These are phyloP conservation scores for Aphodius sticticus DNA, from an alignment of 2,888 invertebrate genomes.

Conservation along the genomic window DNA sequence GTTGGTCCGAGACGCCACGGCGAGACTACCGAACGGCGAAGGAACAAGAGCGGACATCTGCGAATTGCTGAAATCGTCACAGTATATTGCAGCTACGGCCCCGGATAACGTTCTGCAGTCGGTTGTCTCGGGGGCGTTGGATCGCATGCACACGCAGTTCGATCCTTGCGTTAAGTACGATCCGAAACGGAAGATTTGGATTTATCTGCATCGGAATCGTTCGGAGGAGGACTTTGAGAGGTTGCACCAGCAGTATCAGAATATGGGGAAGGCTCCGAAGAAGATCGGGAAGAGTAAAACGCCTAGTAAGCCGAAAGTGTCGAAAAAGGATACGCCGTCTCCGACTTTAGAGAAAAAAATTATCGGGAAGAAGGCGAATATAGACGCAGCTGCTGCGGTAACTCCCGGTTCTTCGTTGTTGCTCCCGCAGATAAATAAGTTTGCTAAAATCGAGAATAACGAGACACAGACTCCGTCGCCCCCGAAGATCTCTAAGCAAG, in stretches of 20 bases:
- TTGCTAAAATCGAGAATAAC: constrained; percentile 29
- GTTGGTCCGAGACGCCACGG: constrained; percentile 92
- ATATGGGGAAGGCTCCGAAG: constrained; percentile 65
- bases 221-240: constrained; percentile 69
- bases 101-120: constrained; percentile 76
- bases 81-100: constrained; percentile 65
- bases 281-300: constrained; percentile 57
- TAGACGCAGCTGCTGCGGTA: constrained; percentile 25
- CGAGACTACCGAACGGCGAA: constrained; percentile 92
- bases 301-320: constrained; percentile 59
- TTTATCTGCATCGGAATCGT: constrained; percentile 83
- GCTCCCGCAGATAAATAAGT: constrained; percentile 36
- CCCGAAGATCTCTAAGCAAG: constrained; percentile 31
- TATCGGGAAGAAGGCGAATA: constrained; percentile 38
- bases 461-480: constrained; percentile 16
- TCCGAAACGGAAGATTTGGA: constrained; percentile 91
- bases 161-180: constrained; percentile 96
- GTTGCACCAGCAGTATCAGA: constrained; percentile 73
- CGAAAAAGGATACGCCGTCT: constrained; percentile 56
- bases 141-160: constrained; percentile 86
- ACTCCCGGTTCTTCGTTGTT: constrained; percentile 37
- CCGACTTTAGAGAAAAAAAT: constrained; percentile 43
- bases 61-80: constrained; percentile 77
- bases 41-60: constrained; percentile 92
- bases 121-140: constrained; percentile 89